A percentile compares a stretch with the other conserved stretches of the same genome.
Evolutionary conservation across 2,888 invertebrate genomes (phyloP).

Genomic region (Chymomyza caudatula): DNA sequence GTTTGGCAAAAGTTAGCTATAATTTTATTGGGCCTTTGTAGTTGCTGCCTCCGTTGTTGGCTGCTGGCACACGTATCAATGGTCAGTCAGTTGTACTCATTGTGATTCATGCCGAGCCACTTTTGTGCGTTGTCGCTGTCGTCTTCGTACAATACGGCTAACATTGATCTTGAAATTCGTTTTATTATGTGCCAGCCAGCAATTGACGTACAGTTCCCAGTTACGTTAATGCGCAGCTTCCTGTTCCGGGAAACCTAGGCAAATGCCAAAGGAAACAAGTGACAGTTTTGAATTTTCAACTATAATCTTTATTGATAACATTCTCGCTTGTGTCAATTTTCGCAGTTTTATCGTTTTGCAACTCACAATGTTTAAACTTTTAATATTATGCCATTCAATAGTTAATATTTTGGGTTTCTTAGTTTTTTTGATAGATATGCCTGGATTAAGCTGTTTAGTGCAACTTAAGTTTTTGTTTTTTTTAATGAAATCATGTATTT

Average conservation of each 20-base stretch:
- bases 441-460: constrained; percentile 12
- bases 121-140: constrained; percentile 18
- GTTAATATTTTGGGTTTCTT: constrained; percentile 12
- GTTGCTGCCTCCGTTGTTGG: constrained; percentile 3
- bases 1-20: neutral
- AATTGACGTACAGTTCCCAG: constrained; percentile 43
- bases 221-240: constrained; percentile 34
- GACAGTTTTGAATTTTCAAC: constrained; percentile 64
- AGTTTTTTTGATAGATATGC: neutral
- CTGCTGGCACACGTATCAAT: constrained; percentile 23
- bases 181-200: constrained; percentile 11
- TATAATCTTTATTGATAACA: constrained; percentile 74
- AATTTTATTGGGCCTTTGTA: neutral
- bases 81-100: constrained; percentile 36
- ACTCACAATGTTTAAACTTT: constrained; percentile 44
- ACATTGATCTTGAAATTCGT: constrained; percentile 66
- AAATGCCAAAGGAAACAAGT: too few species aligned
- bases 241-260: constrained; percentile 64
- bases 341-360: constrained; percentile 45
- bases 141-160: constrained; percentile 31
- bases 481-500: neutral
- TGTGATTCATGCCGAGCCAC: constrained; percentile 55
- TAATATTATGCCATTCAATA: constrained; percentile 53
- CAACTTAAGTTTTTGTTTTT: constrained; percentile 12
- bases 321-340: constrained; percentile 48